These are phyloP conservation scores for Scelioninae gen. 1 DNA, from an alignment of 2,888 invertebrate genomes.

Conservation along the genomic window DNA sequence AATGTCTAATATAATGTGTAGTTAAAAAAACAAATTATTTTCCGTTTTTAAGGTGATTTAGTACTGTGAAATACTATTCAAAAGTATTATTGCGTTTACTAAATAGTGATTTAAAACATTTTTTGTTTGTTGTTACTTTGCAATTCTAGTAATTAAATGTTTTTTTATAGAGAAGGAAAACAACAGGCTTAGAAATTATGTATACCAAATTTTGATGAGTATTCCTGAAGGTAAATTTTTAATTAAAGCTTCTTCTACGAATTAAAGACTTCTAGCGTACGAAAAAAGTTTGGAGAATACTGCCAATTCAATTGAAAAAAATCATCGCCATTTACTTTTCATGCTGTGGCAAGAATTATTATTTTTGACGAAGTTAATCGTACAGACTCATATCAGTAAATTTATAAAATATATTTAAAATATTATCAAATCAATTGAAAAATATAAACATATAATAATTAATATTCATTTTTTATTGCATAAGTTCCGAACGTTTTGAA, in stretches of 20 bases:
- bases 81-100: no score
- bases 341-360: slow-evolving; percentile 15
- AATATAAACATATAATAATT: not conserved
- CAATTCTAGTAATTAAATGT: no score
- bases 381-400: slow-evolving; percentile 13
- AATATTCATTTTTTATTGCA: not conserved
- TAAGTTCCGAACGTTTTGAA: slow-evolving; percentile 2
- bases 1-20: no score
- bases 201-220: slow-evolving; percentile 6
- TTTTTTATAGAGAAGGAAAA: no score
- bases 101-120: no score
- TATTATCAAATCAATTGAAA: not conserved
- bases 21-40: no score
- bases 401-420: not conserved
- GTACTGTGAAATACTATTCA: no score
- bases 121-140: no score
- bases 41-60: no score
- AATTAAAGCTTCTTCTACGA: not conserved
- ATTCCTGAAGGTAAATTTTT: slow-evolving; percentile 10
- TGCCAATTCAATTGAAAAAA: not conserved
- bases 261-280: no score
- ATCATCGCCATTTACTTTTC: not conserved
- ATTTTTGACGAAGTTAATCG: slow-evolving; percentile 6
- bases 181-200: not conserved
- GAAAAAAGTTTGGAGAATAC: not conserved